Evolutionary conservation across 2,888 invertebrate genomes (phyloP), one percentile per base, ranked within the genome.

Genomic region (Chironomus riparius): DNA sequence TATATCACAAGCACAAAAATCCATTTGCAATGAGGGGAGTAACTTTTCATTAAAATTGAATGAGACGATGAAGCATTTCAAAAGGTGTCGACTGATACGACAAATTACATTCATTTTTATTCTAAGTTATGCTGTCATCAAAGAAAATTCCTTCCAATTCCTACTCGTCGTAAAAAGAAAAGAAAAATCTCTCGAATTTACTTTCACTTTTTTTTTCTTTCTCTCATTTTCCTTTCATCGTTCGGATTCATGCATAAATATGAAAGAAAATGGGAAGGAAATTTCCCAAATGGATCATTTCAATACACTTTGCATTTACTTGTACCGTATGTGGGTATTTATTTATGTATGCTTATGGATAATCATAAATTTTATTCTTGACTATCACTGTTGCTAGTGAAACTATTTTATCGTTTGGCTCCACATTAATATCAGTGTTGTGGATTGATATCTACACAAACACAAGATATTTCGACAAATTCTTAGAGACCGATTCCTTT

Each of bases 41-140:
- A 13, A 15, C 47, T 38, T 68, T 38, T 68, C 28, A 68, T 28
- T 22, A 68, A 28, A 38, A 13, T 7, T 68, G 15, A 10, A 38
- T 28, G 28, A 24, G n/a, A 15, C 24, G 28, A 48, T n/a, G 38
- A 47, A 22, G 7, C 15, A 56, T 56, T 56, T 71, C 48, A 15
- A 50, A n/a, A 71, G 50, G 50, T 71, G 71, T 24, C 71, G 50
- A 71, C 47, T 56, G 71, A 71, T 22, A 47, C 21, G 47, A 50
- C 71, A 50, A 71, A 71, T 71, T 71, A 50, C 22, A 71, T 56
- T 24, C 50, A 71, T 68, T 68, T 68, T 38, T 18, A 24, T 21
- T 21, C 24, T 21, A 56, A 71, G 71, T 65, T 65, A 50, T 21
- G 12, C 71, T 71, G 50, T 71, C 71, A 56, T 50, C 50, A 50